Evolutionary conservation across 2,797 vertebrate species (phyloP).

Genomic region (Pseudomugil tenellus): DNA sequence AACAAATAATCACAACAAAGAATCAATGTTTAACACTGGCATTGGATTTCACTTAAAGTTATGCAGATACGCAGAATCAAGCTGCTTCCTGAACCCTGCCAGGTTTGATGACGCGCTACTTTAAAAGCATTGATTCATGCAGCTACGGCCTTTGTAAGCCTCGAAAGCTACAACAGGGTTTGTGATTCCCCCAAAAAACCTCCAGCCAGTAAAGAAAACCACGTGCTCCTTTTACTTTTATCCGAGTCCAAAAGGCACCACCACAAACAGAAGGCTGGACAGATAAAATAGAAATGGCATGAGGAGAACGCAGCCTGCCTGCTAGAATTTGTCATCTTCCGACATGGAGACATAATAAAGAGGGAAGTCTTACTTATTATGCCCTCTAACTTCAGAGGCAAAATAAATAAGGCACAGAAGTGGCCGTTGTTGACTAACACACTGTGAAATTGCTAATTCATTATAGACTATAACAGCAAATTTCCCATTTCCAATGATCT

Average conservation of each 20-base stretch:
- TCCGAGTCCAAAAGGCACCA: neutral
- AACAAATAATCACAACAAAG: constrained; percentile 1
- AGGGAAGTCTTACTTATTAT: constrained; percentile 9
- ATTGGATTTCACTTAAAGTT: neutral
- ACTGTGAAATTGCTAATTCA: neutral
- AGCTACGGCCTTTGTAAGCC: constrained; percentile 11
- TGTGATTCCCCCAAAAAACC: neutral
- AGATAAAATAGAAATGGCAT: neutral
- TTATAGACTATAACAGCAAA: neutral
- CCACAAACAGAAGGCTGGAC: neutral
- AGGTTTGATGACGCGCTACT: neutral
- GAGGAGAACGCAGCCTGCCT: neutral
- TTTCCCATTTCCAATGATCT: neutral
- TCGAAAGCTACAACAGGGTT: constrained; percentile 28
- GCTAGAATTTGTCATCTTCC: constrained; percentile 4
- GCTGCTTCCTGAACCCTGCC: neutral
- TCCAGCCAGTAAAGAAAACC: neutral
- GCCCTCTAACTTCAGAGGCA: neutral
- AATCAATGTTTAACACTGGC: neutral
- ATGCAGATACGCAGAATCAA: neutral
- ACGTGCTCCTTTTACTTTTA: neutral
- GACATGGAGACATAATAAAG: constrained; percentile 18
- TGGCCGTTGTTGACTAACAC: neutral
- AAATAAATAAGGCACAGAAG: neutral
- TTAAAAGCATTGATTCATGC: neutral